phyloP scores from a whole-genome alignment of 2,888 invertebrate genomes.

The Onthophagus sagittarius region DNA sequence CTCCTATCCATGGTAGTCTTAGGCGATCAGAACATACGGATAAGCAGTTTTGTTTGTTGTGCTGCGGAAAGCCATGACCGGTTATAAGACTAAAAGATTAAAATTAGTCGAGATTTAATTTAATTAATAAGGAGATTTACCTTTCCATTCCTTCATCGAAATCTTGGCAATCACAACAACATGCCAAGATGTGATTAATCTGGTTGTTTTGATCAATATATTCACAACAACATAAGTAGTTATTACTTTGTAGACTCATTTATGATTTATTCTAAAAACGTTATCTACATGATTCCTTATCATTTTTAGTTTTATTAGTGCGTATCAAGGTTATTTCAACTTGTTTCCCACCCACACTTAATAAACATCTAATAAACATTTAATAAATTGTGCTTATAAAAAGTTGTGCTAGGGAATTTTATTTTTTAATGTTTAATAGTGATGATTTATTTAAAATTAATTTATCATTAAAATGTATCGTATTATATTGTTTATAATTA shows the following conservation, averaged over 20 bases:
- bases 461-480: no score
- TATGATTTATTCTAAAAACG: no score
- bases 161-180: constrained; percentile 58
- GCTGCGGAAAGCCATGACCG: constrained; percentile 41
- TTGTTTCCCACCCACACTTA: no score
- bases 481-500: no score
- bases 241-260: constrained; percentile 14
- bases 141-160: constrained; percentile 56
- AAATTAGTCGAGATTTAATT: constrained; percentile 15
- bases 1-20: constrained; percentile 58
- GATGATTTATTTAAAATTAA: no score
- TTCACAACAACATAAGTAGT: constrained; percentile 56
- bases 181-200: constrained; percentile 54
- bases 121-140: constrained; percentile 37
- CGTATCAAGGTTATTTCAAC: no score
- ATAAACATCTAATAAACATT: no score
- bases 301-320: no score
- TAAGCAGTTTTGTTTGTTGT: constrained; percentile 44
- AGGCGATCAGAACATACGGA: constrained; percentile 54
- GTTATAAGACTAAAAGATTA: constrained; percentile 44
- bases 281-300: no score
- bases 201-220: constrained; percentile 53
- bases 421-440: no score
- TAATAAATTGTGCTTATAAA: no score
- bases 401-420: no score